Conservation (phyloP, 2,113 vertebrate species). For the Narcine bancroftii region DNA sequence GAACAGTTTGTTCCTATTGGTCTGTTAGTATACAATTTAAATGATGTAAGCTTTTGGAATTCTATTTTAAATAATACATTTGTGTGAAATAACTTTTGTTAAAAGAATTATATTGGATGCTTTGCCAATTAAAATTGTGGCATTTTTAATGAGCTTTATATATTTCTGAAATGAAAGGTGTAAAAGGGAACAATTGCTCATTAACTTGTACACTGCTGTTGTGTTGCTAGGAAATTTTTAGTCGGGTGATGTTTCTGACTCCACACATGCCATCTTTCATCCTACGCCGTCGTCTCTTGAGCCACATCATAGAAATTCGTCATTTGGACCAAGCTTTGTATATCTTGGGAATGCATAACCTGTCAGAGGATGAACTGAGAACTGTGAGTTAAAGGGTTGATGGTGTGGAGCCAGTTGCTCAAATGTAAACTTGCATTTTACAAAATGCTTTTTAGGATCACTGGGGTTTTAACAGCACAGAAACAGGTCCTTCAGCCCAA, state of each 20-base stretch:
- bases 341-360: conserved; percentile 61
- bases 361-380: conserved; percentile 67
- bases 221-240: conserved; percentile 64
- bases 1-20: not conserved
- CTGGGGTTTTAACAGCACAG: no score
- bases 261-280: conserved; percentile 61
- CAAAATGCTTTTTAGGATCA: not conserved
- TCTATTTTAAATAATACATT: not conserved
- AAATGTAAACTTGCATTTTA: not conserved
- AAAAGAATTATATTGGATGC: not conserved
- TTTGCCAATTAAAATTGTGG: not conserved
- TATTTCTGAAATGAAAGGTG: not conserved
- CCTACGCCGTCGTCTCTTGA: conserved; percentile 61
- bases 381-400: conserved; percentile 54
- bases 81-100: not conserved
- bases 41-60: not conserved
- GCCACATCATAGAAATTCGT: conserved; percentile 64
- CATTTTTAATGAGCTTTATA: not conserved
- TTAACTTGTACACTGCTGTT: not conserved
- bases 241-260: conserved; percentile 74
- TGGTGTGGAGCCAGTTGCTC: not conserved
- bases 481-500: no score
- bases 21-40: not conserved
- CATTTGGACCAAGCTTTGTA: conserved; percentile 72
- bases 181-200: not conserved